A percentile compares a stretch with the other conserved stretches of the same genome.
Conservation (phyloP, 2,113 vertebrate genomes). For the Pipra filicauda region DNA sequence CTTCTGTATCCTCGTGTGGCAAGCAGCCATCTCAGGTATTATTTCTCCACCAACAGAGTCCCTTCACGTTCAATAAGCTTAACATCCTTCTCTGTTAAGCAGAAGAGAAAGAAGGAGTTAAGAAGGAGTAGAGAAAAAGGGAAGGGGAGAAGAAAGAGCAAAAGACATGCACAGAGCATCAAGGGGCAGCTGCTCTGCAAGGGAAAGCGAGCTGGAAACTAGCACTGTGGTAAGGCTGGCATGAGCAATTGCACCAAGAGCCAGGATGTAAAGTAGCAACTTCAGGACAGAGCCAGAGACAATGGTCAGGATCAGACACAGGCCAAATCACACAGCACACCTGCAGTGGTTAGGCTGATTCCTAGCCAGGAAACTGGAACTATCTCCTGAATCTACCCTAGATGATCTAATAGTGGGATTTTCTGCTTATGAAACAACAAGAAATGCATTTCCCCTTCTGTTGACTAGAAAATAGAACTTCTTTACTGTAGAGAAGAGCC, state of each 20-base stretch:
- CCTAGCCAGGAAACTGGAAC: not conserved
- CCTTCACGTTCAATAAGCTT: not conserved
- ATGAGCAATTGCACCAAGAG: not conserved
- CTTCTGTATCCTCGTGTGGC: not conserved
- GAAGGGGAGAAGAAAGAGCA: not conserved
- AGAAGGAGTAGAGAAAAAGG: not conserved
- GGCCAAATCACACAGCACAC: not conserved
- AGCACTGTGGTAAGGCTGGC: not conserved
- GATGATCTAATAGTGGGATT: not conserved
- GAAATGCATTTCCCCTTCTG: not conserved
- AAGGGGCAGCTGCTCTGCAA: not conserved
- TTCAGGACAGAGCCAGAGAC: not conserved
- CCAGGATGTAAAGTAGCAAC: not conserved
- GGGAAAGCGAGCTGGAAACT: rapidly evolving
- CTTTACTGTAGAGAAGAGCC: not conserved
- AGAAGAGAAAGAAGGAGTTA: not conserved
- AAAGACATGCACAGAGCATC: not conserved
- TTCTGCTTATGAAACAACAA: not conserved
- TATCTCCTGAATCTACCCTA: not conserved
- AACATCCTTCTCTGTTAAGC: not conserved
- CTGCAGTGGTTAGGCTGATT: not conserved
- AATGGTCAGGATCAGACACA: not conserved
- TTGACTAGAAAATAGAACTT: not conserved
- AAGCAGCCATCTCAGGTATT: not conserved
- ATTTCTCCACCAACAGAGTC: not conserved